Evolutionary conservation across 2,113 vertebrate species (phyloP), one percentile per base, ranked within the genome.

Genomic region (Tiliqua scincoides): DNA sequence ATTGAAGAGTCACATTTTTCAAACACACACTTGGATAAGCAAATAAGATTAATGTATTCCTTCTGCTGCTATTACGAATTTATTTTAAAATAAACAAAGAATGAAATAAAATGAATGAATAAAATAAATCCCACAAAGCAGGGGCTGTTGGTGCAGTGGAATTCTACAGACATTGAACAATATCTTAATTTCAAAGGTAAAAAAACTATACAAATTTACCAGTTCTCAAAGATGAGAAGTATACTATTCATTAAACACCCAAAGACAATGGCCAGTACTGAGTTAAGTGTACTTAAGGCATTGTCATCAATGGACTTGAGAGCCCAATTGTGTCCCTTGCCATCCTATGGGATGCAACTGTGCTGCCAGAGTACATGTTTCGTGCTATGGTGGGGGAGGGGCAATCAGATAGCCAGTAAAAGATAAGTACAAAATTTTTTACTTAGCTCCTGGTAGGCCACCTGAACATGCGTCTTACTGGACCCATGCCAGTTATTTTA

Each of bases 1-100:
- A 89, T 94, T 93, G 75, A 83, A 79, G 94, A 90, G 87, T 54
- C 74, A 65, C 30, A 89, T 93, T 95, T 93, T 94, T 91, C 85
- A 95, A 90, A 89, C 84, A 30, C n/a, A 77, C 92, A 59, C 78
- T 84, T 87, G 14, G 79, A 27, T 57, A 88, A 93, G 89, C 91
- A 93, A 90, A 92, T 78, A 35, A 70, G 57, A 88, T 70, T 83
- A 92, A 85, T 0, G 0, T 89, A 92, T 88, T 92, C 92, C 89
- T 94, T 93, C 84, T 86, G 87, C 89, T 81, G 83, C 81, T 89
- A 82, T n/a, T 25, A 89, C 88, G 21, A 79, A 79, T 94, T 94
- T 89, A 85, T 89, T 92, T 91, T 68, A 92, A 89, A 91, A n/a
- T 73, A 90, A 94, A 93, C 25, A 86, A 59, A 37, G 43, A 48